These are phyloP conservation scores for Heterodera carotae DNA, from an alignment of 1,140 invertebrate genomes.

Conservation along the genomic window DNA sequence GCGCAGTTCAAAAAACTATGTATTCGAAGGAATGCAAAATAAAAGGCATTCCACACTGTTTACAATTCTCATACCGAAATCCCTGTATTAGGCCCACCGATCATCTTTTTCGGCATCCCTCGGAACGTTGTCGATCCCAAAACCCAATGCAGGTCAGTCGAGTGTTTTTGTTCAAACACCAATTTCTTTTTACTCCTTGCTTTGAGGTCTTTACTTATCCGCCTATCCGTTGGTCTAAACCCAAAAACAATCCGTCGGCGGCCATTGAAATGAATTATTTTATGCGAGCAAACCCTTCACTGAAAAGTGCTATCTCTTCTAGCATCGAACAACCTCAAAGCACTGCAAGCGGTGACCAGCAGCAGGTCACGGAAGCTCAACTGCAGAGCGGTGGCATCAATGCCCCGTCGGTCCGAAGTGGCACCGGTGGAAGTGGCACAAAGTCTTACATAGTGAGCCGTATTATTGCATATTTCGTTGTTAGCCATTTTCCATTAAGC, in stretches of 20 bases:
- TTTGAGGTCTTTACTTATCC: conserved; percentile 44
- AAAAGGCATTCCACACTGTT: too few species aligned
- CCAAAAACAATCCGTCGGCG: conserved; percentile 46
- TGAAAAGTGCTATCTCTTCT: conserved; percentile 30
- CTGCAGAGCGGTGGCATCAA: neutral
- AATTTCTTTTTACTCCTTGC: conserved; percentile 20
- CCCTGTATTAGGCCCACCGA: conserved; percentile 40
- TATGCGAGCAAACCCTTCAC: conserved; percentile 46
- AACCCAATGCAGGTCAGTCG: conserved; percentile 47
- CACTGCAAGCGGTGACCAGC: neutral
- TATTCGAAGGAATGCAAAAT: too few species aligned
- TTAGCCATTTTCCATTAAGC: too few species aligned
- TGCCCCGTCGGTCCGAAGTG: neutral
- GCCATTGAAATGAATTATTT: conserved; percentile 59
- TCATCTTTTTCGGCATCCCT: conserved; percentile 41
- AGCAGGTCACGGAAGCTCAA: neutral
- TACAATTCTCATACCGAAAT: too few species aligned
- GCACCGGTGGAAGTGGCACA: conserved; percentile 17
- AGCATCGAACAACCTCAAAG: conserved; percentile 13
- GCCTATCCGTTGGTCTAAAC: conserved; percentile 29
- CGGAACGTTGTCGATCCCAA: conserved; percentile 40
- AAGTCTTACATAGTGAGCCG: conserved; percentile 16
- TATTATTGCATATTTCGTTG: too few species aligned
- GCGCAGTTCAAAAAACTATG: too few species aligned
- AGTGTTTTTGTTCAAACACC: neutral